Base-by-base conservation (phyloP, 2,113 vertebrate species). In the Muntiacus muntjak region DNA sequence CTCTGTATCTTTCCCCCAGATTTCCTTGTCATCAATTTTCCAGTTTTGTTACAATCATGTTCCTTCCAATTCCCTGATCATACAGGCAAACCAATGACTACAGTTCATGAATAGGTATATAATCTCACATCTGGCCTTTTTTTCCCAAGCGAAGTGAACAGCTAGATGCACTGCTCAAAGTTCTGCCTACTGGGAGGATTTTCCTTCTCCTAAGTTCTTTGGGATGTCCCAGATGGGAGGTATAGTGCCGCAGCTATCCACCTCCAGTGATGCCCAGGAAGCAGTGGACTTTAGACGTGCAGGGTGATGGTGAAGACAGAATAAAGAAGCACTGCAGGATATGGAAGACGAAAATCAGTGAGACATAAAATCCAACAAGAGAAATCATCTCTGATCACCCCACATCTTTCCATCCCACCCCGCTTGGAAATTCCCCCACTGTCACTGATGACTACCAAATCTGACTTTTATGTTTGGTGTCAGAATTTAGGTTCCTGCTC, bases 241-340 rank as follows among this genome's bases (percentile, higher is more conserved):
- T n/a, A 19, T n/a, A 1, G 2, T 25, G 16, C 28, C 14, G 7
- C 58, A 87, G 17, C 58, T 47, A 26, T n/a, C 11, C 19, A 3
- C 40, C 21, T 47, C 43, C 76, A 47, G 14, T 16, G 43, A 47
- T 9, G 76, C 14, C 43, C 76, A 47, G 43, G 74, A 45, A 7
- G 2, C 14, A 16, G 14, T 17, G 76, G 7, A 30, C 76, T 78
- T 78, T 4, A 78, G 26, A 78, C 7, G 0, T 47, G 3, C 28
- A 78, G 76, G 43, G 43, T 47, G 43, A 71, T 1, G 36, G 99
- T 99, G 99, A 99, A 99, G 99, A 99, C 99, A 99, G 99, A 99
- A 99, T 99, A 99, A 99, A 99, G 99, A 99, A 99, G 99, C 99
- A 98, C 99, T 99, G 99, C 99, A 99, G 99, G 99, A 99, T 98